Conservation (phyloP, 2,797 vertebrate genomes). For the Ptychobarbus kaznakovi region DNA sequence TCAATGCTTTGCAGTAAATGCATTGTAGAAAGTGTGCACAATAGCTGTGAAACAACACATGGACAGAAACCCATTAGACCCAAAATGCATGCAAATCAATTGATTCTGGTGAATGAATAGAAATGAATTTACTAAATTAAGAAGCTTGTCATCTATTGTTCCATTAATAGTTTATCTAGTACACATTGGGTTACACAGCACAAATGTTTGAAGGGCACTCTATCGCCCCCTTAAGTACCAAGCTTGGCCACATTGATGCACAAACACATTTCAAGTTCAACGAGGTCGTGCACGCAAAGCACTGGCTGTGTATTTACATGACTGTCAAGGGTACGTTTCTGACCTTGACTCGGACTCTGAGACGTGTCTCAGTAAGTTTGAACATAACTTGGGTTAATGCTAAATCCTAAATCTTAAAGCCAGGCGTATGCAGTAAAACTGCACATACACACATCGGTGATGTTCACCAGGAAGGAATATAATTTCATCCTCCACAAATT, state of each 20-base stretch:
- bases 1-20: background rate
- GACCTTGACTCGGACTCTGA: background rate
- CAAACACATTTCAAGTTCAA: constrained; percentile 20
- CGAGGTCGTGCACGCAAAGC: background rate
- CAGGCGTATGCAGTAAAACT: background rate
- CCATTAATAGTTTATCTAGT: background rate
- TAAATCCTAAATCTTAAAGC: background rate
- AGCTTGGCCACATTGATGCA: background rate
- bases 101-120: background rate
- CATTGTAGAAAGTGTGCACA: background rate
- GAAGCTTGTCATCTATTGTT: background rate
- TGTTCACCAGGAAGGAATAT: background rate
- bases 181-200: background rate
- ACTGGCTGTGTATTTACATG: background rate
- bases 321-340: background rate
- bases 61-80: background rate
- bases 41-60: too few relatives aligned
- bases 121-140: background rate
- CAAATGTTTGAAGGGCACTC: background rate
- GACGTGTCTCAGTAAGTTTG: background rate
- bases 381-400: background rate
- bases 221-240: background rate
- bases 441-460: background rate
- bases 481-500: constrained; percentile 27
- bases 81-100: background rate